Evolutionary conservation across 2,113 vertebrate genomes (phyloP), one percentile per base, ranked within the genome.

Genomic region (Anoura caudifer): DNA sequence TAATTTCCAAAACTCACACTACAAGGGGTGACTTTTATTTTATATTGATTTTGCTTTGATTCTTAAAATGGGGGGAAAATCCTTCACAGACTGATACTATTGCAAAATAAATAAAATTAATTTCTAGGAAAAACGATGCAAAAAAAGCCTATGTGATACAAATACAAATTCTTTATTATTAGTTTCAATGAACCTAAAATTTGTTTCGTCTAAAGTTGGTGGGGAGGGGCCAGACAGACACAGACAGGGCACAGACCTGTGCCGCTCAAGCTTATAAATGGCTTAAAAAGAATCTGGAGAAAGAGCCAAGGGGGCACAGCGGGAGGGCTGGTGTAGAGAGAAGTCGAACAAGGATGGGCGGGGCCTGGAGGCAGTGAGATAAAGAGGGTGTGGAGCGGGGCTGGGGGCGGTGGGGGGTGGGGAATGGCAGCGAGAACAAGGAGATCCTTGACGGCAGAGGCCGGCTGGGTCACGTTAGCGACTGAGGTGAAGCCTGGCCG

Each of bases 51-150:
- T 65, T 26, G 83, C 13, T 12, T 80, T 80, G 47, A 63, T 79
- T 95, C 86, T 77, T 70, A 43, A 96, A 63, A 16, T 56, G 79
- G 33, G 26, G 15, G 3, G 28, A 50, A 33, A 45, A 70, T 41
- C 20, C 72, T 79, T 91, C 69, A 65, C 13, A 81, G 41, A 31
- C 61, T 15, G 3, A 59, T 33, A 22, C 3, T 61, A 52, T 70
- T 36, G 41, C 70, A 79, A 67, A 45, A 77, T 45, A 16, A 93
- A 67, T 77, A 82, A 92, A 90, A 36, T 43, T 14, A 88, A 70
- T 59, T 67, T 80, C 26, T 95, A 72, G 70, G 9, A 59, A 73
- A 89, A 90, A 92, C 72, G 19, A 85, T 75, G 20, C 33, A 12
- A 61, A 36, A 85, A 83, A 50, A 70, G 67, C 20, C 56, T 76